Conservation (phyloP, 2,113 vertebrate species). For the Dicentrarchus labrax region DNA sequence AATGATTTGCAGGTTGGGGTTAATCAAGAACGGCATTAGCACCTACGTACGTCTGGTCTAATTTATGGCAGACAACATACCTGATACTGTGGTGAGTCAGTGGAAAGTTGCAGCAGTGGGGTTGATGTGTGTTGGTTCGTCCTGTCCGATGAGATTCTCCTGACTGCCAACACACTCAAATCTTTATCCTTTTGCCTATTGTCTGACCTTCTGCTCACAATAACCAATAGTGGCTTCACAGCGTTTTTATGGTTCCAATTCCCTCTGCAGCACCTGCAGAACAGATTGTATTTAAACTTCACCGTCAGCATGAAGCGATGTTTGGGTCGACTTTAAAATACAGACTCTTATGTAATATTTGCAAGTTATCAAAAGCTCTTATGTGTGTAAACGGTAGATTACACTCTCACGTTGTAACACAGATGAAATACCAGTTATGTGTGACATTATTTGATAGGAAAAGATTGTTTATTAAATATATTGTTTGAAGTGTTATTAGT, state of each 20-base stretch:
- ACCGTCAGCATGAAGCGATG: not conserved
- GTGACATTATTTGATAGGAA: not conserved
- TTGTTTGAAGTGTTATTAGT: not conserved
- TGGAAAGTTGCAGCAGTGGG: slow-evolving; percentile 46
- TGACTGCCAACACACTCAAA: slow-evolving; percentile 28
- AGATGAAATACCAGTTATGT: not conserved
- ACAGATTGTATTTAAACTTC: slow-evolving; percentile 20
- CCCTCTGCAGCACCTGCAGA: not conserved
- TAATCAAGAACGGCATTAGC: slow-evolving; percentile 18
- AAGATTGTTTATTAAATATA: not conserved
- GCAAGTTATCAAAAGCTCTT: not conserved
- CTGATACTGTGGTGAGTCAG: slow-evolving; percentile 45
- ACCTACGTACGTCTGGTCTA: slow-evolving; percentile 10
- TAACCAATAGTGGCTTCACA: slow-evolving; percentile 29
- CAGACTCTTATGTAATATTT: not conserved
- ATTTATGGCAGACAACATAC: slow-evolving; percentile 37
- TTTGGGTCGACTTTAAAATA: not conserved
- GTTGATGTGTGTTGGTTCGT: slow-evolving; percentile 17
- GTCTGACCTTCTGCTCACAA: slow-evolving; percentile 40
- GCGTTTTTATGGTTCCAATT: slow-evolving; percentile 23
- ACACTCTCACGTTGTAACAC: not conserved
- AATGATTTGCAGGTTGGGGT: slow-evolving; percentile 12
- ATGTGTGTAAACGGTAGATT: not conserved
- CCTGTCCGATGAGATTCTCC: slow-evolving; percentile 46
- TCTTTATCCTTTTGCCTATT: slow-evolving; percentile 39